Evolutionary conservation across 2,888 invertebrate genomes (phyloP), one percentile per base, ranked within the genome.

Genomic region (Crepidodera aurea): DNA sequence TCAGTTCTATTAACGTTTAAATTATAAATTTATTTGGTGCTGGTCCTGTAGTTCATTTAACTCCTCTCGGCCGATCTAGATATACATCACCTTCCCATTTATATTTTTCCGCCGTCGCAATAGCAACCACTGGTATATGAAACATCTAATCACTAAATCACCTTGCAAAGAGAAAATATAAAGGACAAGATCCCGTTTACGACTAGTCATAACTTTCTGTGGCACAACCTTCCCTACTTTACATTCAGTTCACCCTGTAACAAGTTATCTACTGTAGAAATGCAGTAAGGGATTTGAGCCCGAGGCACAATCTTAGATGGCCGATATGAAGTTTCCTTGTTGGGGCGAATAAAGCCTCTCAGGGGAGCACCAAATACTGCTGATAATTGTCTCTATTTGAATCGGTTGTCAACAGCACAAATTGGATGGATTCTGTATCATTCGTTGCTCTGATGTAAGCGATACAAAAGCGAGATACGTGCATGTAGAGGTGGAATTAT

Each of bases 271-370:
- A 18, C 22, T 37, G 39, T 48, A 56, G 54, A 55, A 55, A 37
- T 51, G 55, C 59, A 56, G 51, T 55, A 59, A 46, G 59, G 59
- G 55, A 50, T 59, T 58, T 50, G 48, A 51, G 56, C 60, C 50
- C 58, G 40, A 55, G 51, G 65, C 64, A 61, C 63, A 63, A 67
- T 69, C 67, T 69, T 65, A 69, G 69, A 69, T 68, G 57, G 60
- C 44, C 62, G 69, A 69, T 69, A 69, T 68, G 67, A 68, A 64
- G 63, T 64, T 64, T 64, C 59, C 62, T 66, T 61, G 62, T 66
- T 58, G 58, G 67, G 62, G 66, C 51, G 64, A 37, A 37, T 48
- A 57, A 57, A 57, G 57, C 57, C 39, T 57, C 54, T 46, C 69
- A 15, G 25, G 67, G 62, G 68, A 66, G 40, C 48, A 46, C 40